These are phyloP conservation scores for Calliopum simillimum DNA, from an alignment of 2,888 invertebrate genomes.

Conservation along the genomic window DNA sequence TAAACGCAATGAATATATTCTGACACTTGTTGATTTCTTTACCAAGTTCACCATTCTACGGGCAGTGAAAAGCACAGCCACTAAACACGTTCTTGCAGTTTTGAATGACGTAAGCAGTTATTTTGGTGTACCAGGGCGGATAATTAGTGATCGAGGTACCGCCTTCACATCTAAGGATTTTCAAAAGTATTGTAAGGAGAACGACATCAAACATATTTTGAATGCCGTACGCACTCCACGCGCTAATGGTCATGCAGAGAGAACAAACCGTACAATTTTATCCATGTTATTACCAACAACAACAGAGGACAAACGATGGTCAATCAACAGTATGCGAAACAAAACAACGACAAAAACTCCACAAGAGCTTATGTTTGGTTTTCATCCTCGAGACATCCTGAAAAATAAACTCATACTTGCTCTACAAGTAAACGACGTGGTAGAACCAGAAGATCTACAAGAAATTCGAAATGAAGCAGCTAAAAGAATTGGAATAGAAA, in stretches of 20 bases:
- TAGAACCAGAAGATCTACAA: no score
- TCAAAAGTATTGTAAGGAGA: constrained; percentile 40
- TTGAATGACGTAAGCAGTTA: no score
- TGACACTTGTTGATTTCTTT: constrained; percentile 40
- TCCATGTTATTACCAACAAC: constrained; percentile 35
- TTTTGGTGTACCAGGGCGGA: no score
- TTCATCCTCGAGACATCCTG: constrained; percentile 35
- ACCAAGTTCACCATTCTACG: constrained; percentile 37
- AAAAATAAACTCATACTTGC: no score
- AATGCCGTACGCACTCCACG: no score
- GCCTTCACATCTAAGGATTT: constrained; percentile 48
- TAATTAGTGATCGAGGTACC: constrained; percentile 51
- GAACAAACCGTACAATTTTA: no score
- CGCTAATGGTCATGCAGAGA: no score
- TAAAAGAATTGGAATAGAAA: constrained; percentile 15
- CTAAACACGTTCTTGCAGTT: no score
- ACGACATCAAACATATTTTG: constrained; percentile 49
- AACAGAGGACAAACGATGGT: constrained; percentile 24
- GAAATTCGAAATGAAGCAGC: no score
- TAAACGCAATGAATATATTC: no score
- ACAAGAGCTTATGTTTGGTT: constrained; percentile 38
- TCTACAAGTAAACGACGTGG: no score
- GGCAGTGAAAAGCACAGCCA: constrained; percentile 34
- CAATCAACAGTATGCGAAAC: constrained; percentile 36
- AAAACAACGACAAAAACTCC: constrained; percentile 35